A percentile compares a stretch with the other conserved stretches of the same genome.
Conservation (phyloP, 2,797 vertebrate genomes). For the Vespertilio murinus region DNA sequence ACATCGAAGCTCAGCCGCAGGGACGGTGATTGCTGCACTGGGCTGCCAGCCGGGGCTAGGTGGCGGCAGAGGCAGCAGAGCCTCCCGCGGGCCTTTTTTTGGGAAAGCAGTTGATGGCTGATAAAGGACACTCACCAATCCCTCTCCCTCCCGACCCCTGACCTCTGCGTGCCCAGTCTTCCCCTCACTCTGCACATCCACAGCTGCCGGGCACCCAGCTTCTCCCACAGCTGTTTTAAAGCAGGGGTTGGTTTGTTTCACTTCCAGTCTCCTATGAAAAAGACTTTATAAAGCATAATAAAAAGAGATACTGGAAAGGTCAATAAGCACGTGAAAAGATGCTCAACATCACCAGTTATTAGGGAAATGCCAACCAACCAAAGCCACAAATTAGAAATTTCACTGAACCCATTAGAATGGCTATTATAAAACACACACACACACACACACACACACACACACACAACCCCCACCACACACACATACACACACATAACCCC, state of each 20-base stretch:
- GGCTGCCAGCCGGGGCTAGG: neutral
- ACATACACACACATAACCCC: too few relatives aligned
- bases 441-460: too few relatives aligned
- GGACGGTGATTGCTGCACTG: neutral
- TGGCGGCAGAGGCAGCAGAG: neutral
- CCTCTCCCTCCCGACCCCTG: neutral
- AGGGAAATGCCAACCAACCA: neutral
- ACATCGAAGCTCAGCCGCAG: conserved; percentile 62
- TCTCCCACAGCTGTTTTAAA: neutral
- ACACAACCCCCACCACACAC: too few relatives aligned
- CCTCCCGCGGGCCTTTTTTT: neutral
- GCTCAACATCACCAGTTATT: neutral
- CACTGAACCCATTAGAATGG: neutral
- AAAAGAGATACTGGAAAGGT: neutral
- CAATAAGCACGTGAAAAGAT: neutral
- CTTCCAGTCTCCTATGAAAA: neutral
- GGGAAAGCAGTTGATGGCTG: neutral
- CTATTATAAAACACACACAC: neutral
- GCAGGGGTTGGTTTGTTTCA: neutral
- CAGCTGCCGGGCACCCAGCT: neutral
- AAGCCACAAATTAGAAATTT: neutral
- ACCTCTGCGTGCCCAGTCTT: neutral
- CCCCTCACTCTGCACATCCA: too few relatives aligned
- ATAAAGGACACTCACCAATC: neutral
- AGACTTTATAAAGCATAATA: neutral